Conservation (phyloP, 2,888 invertebrate genomes). For the Julus scanicus region DNA sequence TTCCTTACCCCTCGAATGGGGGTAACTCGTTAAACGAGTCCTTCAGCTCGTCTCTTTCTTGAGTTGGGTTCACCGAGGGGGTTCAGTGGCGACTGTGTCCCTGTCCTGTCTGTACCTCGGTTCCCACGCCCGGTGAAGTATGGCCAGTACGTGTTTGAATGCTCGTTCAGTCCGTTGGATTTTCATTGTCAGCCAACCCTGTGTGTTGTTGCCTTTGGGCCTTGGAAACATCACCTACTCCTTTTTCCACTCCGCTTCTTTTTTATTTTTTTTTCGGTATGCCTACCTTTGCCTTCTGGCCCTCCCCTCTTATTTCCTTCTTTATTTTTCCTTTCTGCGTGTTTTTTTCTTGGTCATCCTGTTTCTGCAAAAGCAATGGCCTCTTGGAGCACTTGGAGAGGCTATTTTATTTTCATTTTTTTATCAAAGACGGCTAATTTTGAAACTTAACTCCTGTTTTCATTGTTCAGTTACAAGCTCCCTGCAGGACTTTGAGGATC, state of each 20-base stretch:
- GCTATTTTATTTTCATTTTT: conserved; percentile 8
- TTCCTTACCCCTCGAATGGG: not conserved
- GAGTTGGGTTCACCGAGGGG: conserved; percentile 39
- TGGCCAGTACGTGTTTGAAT: conserved; percentile 43
- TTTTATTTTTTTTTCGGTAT: not conserved
- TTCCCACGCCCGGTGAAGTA: conserved; percentile 45
- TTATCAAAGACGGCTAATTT: conserved; percentile 31
- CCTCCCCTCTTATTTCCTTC: conserved; percentile 47
- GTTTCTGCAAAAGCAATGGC: conserved; percentile 43
- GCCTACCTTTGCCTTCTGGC: conserved; percentile 11
- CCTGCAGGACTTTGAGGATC: not conserved
- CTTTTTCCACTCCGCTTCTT: not conserved
- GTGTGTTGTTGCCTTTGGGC: not conserved
- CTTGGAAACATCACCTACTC: conserved; percentile 34
- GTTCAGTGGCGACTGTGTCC: conserved; percentile 38
- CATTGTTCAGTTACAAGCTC: conserved; percentile 34
- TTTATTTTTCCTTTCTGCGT: conserved; percentile 4
- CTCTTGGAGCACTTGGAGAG: conserved; percentile 3
- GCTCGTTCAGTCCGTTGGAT: conserved; percentile 34
- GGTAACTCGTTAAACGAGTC: conserved; percentile 31
- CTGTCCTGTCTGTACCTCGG: conserved; percentile 21
- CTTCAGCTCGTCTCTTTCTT: not conserved
- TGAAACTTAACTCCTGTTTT: conserved; percentile 39
- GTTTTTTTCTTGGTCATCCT: conserved; percentile 39
- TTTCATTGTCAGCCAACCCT: not conserved